Conservation (phyloP, 2,113 vertebrate species). For the Chrysochloris asiatica region DNA sequence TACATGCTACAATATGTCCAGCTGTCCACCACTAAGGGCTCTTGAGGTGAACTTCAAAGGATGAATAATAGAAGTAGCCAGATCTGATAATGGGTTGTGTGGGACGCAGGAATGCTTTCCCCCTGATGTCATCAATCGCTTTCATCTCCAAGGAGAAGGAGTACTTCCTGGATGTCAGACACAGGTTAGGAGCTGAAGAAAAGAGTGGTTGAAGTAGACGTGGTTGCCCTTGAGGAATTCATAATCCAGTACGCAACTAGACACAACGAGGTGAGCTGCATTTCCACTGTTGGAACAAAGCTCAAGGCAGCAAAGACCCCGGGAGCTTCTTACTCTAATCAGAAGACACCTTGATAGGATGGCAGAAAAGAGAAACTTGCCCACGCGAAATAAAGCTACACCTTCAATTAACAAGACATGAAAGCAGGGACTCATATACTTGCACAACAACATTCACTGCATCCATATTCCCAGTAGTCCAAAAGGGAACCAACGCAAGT, state of each 20-base stretch:
- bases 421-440: not conserved
- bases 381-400: not conserved
- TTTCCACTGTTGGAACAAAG: not conserved
- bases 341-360: not conserved
- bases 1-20: not conserved
- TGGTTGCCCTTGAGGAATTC: slow-evolving; percentile 43
- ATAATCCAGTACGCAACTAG: not conserved
- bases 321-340: not conserved
- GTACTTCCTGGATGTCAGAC: not conserved
- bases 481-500: not conserved
- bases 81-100: not conserved
- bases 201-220: not conserved
- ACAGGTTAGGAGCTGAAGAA: not conserved
- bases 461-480: not conserved
- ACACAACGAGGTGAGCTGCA: not conserved
- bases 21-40: not conserved
- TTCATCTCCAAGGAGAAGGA: not conserved
- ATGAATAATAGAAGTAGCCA: not conserved
- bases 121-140: not conserved
- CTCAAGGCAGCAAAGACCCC: not conserved
- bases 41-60: not conserved
- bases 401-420: not conserved
- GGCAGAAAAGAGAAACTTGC: not conserved
- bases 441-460: not conserved
- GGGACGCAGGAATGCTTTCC: not conserved